Evolutionary conservation across 2,888 invertebrate species (phyloP).

Genomic region (Hipparchia sbordonii): DNA sequence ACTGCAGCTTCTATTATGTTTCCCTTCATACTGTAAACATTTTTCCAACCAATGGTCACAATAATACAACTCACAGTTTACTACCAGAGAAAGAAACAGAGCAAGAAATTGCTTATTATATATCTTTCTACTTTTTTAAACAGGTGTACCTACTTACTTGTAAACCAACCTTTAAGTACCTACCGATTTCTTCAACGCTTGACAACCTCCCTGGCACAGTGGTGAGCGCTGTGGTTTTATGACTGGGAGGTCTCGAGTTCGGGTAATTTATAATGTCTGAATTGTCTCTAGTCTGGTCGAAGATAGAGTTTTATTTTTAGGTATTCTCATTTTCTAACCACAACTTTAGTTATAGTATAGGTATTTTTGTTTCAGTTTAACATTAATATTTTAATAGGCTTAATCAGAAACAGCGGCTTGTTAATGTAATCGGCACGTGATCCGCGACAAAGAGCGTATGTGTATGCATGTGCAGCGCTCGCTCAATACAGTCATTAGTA

Average conservation of each 20-base stretch:
- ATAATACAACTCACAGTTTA: constrained; percentile 3
- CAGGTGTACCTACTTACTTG: neutral
- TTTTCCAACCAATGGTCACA: constrained; percentile 18
- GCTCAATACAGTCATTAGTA: constrained; percentile 10
- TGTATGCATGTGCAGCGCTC: constrained; percentile 9
- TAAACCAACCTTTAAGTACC: too few species aligned
- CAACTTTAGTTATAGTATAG: too few species aligned
- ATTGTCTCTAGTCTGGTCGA: too few species aligned
- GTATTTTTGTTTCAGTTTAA: too few species aligned
- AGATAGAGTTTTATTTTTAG: too few species aligned
- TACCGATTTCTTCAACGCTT: too few species aligned
- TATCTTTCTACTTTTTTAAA: neutral
- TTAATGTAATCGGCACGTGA: constrained; percentile 2
- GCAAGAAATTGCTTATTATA: neutral
- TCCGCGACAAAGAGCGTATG: neutral
- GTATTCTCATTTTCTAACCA: too few species aligned
- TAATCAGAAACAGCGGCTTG: neutral
- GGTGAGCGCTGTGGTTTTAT: too few species aligned
- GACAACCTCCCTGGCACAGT: too few species aligned
- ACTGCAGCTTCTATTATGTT: constrained; percentile 17
- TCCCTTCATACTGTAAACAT: constrained; percentile 16
- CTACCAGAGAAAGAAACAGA: constrained; percentile 20
- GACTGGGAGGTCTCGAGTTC: too few species aligned
- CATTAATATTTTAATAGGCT: neutral
- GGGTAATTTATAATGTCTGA: too few species aligned